These are phyloP conservation scores for Drosophila sechellia DNA, from an alignment of 1,140 invertebrate genomes.

Conservation along the genomic window DNA sequence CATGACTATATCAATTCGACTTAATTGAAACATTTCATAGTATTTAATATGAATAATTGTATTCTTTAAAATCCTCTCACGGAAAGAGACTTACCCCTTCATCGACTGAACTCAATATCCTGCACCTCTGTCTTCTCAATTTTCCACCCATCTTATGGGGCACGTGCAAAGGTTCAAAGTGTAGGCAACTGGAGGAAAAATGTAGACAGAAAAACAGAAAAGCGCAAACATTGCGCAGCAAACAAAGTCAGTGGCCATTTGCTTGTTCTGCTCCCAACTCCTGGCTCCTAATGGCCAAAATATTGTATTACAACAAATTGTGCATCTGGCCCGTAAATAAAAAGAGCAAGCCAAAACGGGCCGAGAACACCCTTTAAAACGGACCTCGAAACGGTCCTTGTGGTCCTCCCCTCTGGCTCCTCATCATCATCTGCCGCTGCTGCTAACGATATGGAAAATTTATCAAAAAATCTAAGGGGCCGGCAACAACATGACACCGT, in stretches of 20 bases:
- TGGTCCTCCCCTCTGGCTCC: neutral
- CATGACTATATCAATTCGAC: too few relatives aligned
- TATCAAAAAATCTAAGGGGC: slow-evolving; percentile 73
- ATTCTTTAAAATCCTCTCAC: neutral
- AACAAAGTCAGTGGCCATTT: slow-evolving; percentile 69
- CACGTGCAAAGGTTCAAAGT: slow-evolving; percentile 57
- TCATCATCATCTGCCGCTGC: slow-evolving; percentile 7
- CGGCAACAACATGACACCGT: slow-evolving; percentile 65
- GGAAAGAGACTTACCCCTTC: neutral
- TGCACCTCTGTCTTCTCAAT: slow-evolving; percentile 1
- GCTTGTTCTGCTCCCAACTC: slow-evolving; percentile 44
- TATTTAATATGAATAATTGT: neutral
- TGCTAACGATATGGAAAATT: slow-evolving; percentile 82
- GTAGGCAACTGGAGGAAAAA: slow-evolving; percentile 32
- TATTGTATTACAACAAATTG: slow-evolving; percentile 81
- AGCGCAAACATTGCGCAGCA: slow-evolving; percentile 65
- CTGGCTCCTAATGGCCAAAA: slow-evolving; percentile 72
- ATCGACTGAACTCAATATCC: slow-evolving; percentile 13
- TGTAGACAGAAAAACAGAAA: slow-evolving; percentile 7
- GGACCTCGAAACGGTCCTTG: slow-evolving; percentile 58
- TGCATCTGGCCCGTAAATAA: slow-evolving; percentile 37
- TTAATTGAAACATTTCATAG: too few relatives aligned
- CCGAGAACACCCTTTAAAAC: slow-evolving; percentile 52
- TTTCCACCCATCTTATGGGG: slow-evolving; percentile 11
- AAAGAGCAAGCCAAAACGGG: slow-evolving; percentile 21